Conservation (phyloP, 2,113 vertebrate species). For the Coptodon rendalli region DNA sequence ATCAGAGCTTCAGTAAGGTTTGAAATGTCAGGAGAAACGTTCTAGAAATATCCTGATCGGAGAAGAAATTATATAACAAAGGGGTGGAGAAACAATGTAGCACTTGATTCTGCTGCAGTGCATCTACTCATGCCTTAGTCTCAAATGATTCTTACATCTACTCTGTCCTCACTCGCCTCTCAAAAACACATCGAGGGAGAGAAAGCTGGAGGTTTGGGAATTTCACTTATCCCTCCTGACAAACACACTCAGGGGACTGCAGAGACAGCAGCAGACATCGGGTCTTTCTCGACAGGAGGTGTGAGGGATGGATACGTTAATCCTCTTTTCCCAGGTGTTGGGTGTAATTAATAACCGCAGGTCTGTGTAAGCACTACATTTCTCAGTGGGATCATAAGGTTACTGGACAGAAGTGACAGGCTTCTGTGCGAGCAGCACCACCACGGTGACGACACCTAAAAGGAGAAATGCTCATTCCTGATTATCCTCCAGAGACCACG, state of each 20-base stretch:
- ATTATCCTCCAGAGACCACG: neutral
- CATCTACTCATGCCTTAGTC: neutral
- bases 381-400: conserved; percentile 49
- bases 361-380: neutral
- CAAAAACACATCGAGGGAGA: neutral
- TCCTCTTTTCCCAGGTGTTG: neutral
- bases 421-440: conserved; percentile 12
- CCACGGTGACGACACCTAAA: neutral
- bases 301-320: neutral
- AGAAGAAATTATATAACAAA: neutral
- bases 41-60: neutral
- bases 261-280: neutral
- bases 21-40: conserved; percentile 43
- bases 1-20: conserved; percentile 51
- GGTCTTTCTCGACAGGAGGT: neutral
- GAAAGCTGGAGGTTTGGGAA: neutral
- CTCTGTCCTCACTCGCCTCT: neutral
- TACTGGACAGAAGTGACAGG: conserved; percentile 2
- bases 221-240: neutral
- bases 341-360: neutral
- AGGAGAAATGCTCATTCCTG: neutral
- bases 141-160: neutral
- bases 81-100: conserved; percentile 1
- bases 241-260: neutral
- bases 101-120: neutral